Evolutionary conservation across 1,140 invertebrate genomes (phyloP).

Genomic region (Ooceraea biroi): DNA sequence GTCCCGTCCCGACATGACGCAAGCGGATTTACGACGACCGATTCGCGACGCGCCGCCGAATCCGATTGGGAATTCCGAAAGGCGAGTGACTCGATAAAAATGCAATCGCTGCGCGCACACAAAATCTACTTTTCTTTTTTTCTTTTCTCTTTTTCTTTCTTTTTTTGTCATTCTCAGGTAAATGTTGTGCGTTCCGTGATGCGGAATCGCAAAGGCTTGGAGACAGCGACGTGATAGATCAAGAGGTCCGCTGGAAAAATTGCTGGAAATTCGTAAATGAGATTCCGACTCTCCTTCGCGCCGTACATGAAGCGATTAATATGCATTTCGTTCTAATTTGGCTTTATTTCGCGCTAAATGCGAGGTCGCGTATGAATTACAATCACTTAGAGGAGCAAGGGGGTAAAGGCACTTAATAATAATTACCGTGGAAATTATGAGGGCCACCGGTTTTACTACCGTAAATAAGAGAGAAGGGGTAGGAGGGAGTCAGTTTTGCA

Average conservation of each 20-base stretch:
- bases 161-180: neutral
- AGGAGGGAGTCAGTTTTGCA: conserved; percentile 60
- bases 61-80: conserved; percentile 8
- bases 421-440: conserved; percentile 74
- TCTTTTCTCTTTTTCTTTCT: neutral
- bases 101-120: neutral
- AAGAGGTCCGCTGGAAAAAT: neutral
- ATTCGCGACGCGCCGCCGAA: conserved; percentile 11
- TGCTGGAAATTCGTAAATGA: conserved; percentile 1
- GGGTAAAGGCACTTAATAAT: conserved; percentile 72
- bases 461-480: conserved; percentile 63
- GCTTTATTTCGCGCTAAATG: conserved; percentile 49
- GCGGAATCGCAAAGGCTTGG: neutral
- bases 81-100: neutral
- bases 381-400: conserved; percentile 57
- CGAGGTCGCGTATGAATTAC: conserved; percentile 69
- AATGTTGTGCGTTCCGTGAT: neutral
- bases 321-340: conserved; percentile 63
- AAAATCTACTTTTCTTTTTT: neutral
- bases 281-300: neutral
- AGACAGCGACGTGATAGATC: neutral
- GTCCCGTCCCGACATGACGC: neutral
- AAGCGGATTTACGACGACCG: conserved; percentile 30
- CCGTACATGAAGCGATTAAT: conserved; percentile 49
- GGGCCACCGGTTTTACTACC: conserved; percentile 39